Evolutionary conservation across 2,797 vertebrate genomes (phyloP).

Genomic region (Xenopus petersii): DNA sequence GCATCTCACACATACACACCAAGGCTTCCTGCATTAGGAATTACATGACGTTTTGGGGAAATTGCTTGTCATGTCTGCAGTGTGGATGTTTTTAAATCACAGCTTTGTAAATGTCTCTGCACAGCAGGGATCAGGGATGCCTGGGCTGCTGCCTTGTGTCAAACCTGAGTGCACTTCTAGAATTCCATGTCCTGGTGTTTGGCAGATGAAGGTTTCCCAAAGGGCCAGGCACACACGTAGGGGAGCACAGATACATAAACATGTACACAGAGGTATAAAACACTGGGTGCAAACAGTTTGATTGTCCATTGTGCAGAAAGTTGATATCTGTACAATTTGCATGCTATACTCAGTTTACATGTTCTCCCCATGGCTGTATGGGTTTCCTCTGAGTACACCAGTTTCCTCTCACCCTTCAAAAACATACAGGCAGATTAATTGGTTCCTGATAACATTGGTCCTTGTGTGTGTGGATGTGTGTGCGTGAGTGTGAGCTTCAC

Average conservation of each 20-base stretch:
- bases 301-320: background rate
- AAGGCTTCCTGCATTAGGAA: slow-evolving; percentile 18
- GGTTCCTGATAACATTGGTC: too few relatives aligned
- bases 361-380: too few relatives aligned
- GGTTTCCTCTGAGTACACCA: too few relatives aligned
- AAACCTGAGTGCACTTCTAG: background rate
- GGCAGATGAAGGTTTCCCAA: slow-evolving; percentile 13
- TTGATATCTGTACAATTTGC: too few relatives aligned
- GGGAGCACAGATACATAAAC: too few relatives aligned
- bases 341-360: too few relatives aligned
- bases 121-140: slow-evolving; percentile 20
- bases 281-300: background rate
- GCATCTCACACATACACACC: slow-evolving; percentile 8
- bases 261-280: background rate
- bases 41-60: slow-evolving; percentile 27
- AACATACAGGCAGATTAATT: too few relatives aligned
- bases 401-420: too few relatives aligned
- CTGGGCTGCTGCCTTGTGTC: slow-evolving; percentile 32
- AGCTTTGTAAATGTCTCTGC: slow-evolving; percentile 19
- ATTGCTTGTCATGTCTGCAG: slow-evolving; percentile 21
- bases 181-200: slow-evolving; percentile 13
- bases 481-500: too few relatives aligned
- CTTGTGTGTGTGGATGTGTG: too few relatives aligned
- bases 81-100: slow-evolving; percentile 27
- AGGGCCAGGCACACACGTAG: slow-evolving; percentile 5